A percentile compares a stretch with the other conserved stretches of the same genome.
phyloP scores from a whole-genome alignment of 2,113 vertebrate genomes.

The Oryzias melastigma region DNA sequence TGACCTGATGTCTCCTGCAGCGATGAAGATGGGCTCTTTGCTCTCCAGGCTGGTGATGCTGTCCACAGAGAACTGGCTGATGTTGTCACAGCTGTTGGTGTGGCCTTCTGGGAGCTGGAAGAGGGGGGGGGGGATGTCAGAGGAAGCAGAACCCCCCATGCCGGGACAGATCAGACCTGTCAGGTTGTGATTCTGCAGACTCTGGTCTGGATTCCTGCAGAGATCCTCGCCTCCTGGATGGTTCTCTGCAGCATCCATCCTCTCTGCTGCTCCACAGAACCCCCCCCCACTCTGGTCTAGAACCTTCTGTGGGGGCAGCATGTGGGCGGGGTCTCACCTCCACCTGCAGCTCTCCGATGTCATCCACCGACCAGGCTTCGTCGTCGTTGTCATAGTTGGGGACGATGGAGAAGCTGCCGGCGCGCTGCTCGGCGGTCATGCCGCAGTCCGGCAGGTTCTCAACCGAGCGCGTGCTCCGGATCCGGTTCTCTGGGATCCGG shows the following conservation, averaged over 20 bases:
- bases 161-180: too few species aligned
- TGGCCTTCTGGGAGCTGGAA: slow-evolving; percentile 88
- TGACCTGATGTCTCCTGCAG: slow-evolving; percentile 93
- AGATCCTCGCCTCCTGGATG: too few species aligned
- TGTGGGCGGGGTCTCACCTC: slow-evolving; percentile 81
- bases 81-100: slow-evolving; percentile 97
- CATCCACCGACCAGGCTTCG: slow-evolving; percentile 94
- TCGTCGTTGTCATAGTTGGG: slow-evolving; percentile 96
- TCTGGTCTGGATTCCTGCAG: too few species aligned
- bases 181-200: too few species aligned
- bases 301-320: too few species aligned
- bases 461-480: slow-evolving; percentile 91
- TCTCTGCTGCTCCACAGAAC: background rate
- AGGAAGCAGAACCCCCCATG: too few species aligned
- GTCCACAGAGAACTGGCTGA: slow-evolving; percentile 97
- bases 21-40: slow-evolving; percentile 93
- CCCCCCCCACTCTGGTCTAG: background rate
- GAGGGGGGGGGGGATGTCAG: background rate
- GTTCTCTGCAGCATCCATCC: too few species aligned
- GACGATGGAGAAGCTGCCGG: slow-evolving; percentile 87
- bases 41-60: slow-evolving; percentile 97
- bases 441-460: slow-evolving; percentile 93
- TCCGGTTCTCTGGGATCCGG: slow-evolving; percentile 92
- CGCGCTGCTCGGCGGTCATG: slow-evolving; percentile 84
- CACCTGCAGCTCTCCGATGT: slow-evolving; percentile 94